phyloP scores from a whole-genome alignment of 37 sponge, comb jelly and placozoan species.

The Eunapius fragilis region DNA sequence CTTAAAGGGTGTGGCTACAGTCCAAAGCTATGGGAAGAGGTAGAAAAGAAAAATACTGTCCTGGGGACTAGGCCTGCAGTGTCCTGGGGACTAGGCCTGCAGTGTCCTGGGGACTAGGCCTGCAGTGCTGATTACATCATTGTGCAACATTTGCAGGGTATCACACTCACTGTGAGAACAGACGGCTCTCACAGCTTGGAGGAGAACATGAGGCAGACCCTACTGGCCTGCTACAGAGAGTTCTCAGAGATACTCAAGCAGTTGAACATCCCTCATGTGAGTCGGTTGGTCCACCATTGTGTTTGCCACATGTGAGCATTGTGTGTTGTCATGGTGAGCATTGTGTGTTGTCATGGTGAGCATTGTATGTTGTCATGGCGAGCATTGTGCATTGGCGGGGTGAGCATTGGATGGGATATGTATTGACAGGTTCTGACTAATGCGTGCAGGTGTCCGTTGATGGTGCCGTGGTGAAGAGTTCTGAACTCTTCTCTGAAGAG shows the following conservation, averaged over 20 bases:
- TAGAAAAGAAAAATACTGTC: neutral
- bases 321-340: neutral
- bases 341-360: neutral
- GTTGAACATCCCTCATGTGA: constrained; percentile 66
- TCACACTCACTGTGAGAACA: constrained; percentile 47
- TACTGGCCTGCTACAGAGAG: constrained; percentile 75
- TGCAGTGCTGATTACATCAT: too few species aligned
- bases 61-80: neutral
- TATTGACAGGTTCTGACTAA: neutral
- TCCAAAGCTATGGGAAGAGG: constrained; percentile 44
- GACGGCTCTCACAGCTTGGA: constrained; percentile 77
- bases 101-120: neutral
- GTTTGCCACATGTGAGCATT: neutral
- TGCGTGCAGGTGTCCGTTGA: constrained; percentile 66
- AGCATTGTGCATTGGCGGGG: neutral
- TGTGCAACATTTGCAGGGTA: too few species aligned
- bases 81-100: neutral
- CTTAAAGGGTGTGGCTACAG: constrained; percentile 60
- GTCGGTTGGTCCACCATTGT: neutral
- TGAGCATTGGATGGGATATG: neutral
- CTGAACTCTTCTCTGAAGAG: constrained; percentile 62
- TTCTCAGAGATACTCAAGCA: constrained; percentile 65
- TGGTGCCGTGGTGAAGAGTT: constrained; percentile 63
- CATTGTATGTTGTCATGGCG: neutral
- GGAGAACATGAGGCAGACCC: constrained; percentile 83